These are phyloP conservation scores for Smithornis capensis DNA, from an alignment of 2,113 vertebrate species.

Conservation along the genomic window DNA sequence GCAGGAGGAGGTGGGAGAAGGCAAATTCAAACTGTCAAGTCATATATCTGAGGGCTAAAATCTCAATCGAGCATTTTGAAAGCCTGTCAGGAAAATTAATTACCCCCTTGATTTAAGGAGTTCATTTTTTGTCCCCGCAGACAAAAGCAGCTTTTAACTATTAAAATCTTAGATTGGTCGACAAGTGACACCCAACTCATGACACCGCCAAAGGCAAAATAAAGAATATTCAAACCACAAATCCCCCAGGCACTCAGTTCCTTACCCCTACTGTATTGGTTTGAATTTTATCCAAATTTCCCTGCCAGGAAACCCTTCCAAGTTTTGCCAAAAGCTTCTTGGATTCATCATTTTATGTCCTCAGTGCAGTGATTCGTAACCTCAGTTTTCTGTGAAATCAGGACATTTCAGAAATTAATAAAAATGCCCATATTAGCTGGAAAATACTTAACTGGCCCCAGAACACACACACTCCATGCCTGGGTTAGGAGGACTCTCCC, in stretches of 20 bases:
- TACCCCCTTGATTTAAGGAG: conserved; percentile 69
- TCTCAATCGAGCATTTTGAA: conserved; percentile 68
- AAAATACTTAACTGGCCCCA: not conserved
- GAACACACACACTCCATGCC: not conserved
- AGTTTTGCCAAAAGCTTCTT: not conserved
- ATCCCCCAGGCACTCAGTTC: not conserved
- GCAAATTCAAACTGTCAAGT: conserved; percentile 57
- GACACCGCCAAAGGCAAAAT: not conserved
- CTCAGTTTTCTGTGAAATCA: not conserved
- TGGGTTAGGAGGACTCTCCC: not conserved
- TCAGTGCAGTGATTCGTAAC: not conserved
- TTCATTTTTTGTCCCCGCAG: conserved; percentile 44
- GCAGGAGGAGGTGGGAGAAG: conserved; percentile 28
- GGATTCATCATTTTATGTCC: not conserved
- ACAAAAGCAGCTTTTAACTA: conserved; percentile 68
- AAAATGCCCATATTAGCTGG: not conserved
- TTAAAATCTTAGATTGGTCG: conserved; percentile 28
- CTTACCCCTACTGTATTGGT: not conserved
- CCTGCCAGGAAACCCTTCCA: not conserved
- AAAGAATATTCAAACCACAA: not conserved
- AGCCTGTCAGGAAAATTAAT: conserved; percentile 74
- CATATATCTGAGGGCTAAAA: conserved; percentile 59
- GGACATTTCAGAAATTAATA: not conserved
- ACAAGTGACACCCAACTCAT: conserved; percentile 12
- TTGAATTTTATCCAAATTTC: not conserved